Evolutionary conservation across 2,888 invertebrate genomes (phyloP).

Genomic region (Diarsia dahlii): DNA sequence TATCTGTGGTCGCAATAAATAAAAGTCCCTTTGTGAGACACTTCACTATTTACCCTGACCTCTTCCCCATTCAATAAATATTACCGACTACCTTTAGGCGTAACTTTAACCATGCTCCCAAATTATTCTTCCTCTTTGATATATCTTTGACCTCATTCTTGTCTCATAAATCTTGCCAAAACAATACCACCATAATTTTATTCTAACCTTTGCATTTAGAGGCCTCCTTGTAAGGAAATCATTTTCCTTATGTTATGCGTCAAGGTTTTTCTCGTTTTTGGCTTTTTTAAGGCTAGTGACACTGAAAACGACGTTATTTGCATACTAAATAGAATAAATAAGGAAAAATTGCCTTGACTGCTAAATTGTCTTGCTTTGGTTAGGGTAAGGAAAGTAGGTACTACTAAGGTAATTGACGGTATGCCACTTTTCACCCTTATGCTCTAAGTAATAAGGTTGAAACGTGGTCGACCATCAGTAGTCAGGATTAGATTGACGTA

Average conservation of each 20-base stretch:
- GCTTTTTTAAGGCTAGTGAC: not conserved
- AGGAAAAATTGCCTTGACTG: constrained; percentile 7
- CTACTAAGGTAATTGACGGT: not conserved
- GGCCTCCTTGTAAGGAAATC: constrained; percentile 2
- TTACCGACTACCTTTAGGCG: not conserved
- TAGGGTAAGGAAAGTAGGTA: not conserved
- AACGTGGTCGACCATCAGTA: not conserved
- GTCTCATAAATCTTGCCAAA: constrained; percentile 32
- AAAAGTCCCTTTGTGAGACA: no score
- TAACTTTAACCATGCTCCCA: not conserved
- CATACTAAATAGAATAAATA: constrained; percentile 3
- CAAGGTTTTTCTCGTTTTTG: constrained; percentile 34
- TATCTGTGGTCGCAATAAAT: no score
- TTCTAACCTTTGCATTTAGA: constrained; percentile 24
- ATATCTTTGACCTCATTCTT: constrained; percentile 23
- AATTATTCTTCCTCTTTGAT: not conserved
- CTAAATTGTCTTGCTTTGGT: not conserved
- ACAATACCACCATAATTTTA: not conserved
- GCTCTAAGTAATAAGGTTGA: not conserved
- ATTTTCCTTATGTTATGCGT: constrained; percentile 23
- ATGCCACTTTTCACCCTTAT: not conserved
- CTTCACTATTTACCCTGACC: not conserved
- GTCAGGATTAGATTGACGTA: not conserved
- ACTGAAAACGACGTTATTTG: not conserved
- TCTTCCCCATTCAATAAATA: not conserved